phyloP scores from a whole-genome alignment of 2,888 invertebrate species.

The Pelosia muscerda region DNA sequence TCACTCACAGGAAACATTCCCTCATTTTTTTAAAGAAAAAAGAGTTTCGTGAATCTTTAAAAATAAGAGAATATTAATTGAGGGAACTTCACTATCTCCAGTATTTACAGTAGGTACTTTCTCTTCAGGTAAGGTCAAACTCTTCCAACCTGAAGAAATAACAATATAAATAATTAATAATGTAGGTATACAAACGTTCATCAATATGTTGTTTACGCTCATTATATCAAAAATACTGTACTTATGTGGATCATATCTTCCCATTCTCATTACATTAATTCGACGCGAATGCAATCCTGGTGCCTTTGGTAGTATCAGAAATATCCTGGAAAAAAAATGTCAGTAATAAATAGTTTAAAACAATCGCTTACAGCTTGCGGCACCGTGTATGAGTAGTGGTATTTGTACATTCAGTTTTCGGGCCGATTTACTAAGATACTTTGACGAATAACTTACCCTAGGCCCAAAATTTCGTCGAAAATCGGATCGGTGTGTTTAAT shows the following conservation, averaged over 20 bases:
- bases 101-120: too few species aligned
- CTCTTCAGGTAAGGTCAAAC: too few species aligned
- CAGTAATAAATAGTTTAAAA: too few species aligned
- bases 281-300: conserved; percentile 9
- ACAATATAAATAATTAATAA: not conserved
- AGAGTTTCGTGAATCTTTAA: too few species aligned
- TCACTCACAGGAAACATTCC: too few species aligned
- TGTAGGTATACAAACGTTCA: conserved; percentile 49
- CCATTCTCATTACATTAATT: conserved; percentile 40
- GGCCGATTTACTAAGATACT: not conserved
- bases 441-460: conserved; percentile 12
- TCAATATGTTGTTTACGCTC: conserved; percentile 57
- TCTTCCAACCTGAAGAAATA: too few species aligned
- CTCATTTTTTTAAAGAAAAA: too few species aligned
- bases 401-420: too few species aligned
- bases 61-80: too few species aligned
- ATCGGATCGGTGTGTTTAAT: conserved; percentile 13
- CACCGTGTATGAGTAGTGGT: too few species aligned
- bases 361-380: too few species aligned
- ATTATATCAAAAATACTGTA: conserved; percentile 59
- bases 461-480: conserved; percentile 14
- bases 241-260: conserved; percentile 72
- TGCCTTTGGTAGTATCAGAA: conserved; percentile 9
- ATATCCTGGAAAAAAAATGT: conserved; percentile 3
- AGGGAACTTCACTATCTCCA: too few species aligned